phyloP scores from a whole-genome alignment of 2,113 vertebrate species.

The Ibidorhyncha struthersii region DNA sequence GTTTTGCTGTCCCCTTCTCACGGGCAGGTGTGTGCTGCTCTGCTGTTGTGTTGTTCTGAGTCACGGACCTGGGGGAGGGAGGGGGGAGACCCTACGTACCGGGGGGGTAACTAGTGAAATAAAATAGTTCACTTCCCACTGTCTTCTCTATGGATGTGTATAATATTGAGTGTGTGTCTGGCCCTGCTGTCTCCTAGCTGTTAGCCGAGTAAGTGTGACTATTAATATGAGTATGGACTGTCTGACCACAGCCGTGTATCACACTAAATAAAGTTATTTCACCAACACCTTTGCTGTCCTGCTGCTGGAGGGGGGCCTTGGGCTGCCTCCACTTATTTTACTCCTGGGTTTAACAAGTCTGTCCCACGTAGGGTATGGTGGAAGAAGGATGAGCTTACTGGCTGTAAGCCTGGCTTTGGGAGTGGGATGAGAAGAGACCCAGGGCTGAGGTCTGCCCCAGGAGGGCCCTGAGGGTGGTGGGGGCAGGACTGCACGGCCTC shows the following conservation, averaged over 20 bases:
- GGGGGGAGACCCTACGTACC: not conserved
- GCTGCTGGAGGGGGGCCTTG: not conserved
- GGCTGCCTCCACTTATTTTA: not conserved
- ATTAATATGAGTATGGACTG: conserved; percentile 87
- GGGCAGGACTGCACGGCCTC: not conserved
- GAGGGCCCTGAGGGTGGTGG: not conserved
- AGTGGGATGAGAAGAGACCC: not conserved
- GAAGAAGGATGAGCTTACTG: not conserved
- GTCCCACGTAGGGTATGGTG: not conserved
- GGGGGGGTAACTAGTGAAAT: conserved; percentile 47
- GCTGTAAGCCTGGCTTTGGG: no score
- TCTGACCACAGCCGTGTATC: conserved; percentile 87
- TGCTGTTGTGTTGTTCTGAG: conserved; percentile 49
- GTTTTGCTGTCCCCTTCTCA: conserved; percentile 36
- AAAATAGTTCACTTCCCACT: conserved; percentile 77
- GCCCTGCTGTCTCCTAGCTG: conserved; percentile 89
- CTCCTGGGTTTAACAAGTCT: not conserved
- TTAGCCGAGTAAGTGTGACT: conserved; percentile 89
- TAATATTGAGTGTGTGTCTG: conserved; percentile 84
- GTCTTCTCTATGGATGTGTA: conserved; percentile 86
- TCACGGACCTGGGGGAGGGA: conserved; percentile 31
- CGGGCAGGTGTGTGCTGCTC: conserved; percentile 30
- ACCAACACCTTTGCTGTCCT: conserved; percentile 65
- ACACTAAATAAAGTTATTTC: conserved; percentile 85
- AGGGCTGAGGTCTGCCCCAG: not conserved